Evolutionary conservation across 2,797 vertebrate species (phyloP), one percentile per base, ranked within the genome.

Genomic region (Potorous gilbertii): DNA sequence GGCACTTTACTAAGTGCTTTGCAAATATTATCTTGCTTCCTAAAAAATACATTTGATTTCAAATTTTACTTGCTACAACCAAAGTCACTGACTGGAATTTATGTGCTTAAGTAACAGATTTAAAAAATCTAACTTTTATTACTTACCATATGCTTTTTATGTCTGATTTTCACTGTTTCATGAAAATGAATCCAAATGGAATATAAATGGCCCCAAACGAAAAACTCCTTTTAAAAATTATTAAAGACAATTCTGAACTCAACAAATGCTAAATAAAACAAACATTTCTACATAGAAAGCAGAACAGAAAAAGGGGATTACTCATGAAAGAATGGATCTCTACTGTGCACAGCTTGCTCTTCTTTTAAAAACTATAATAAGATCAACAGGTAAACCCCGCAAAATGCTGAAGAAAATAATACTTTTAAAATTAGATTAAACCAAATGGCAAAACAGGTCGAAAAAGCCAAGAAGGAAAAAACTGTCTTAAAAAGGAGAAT

Each of bases 131-230:
- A 46, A 90, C 92, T 74, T 74, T n/a, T 3, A 81, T 16, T 89
- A 91, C 90, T 94, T 96, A 9, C 18, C 40, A 93, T 46, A 90
- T 96, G 4, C 87, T 96, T 96, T 97, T 93, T 55, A 9, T 34
- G 62, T 90, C 91, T 34, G 90, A 29, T 92, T 96, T 94, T 90
- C 18, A 55, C 16, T 54, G 0, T 74, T 66, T 55, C 93, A 91
- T 92, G 91, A 96, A 90, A 92, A 55, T 87, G 52, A 8, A 28
- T 93, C 93, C 91, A 96, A 94, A 93, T n/a, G 54, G 24, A 91
- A 94, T n/a, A 29, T 1, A 93, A 13, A 54, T 2, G 92, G 59
- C 8, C 6, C 9, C 29, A 92, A 91, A 93, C 10, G 46, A 92
- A 92, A 81, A 54, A 14, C 16, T 90, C 6, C 54, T 55, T 74